Base-by-base conservation (phyloP, 2,113 vertebrate species). In the Thryonomys swinderianus region DNA sequence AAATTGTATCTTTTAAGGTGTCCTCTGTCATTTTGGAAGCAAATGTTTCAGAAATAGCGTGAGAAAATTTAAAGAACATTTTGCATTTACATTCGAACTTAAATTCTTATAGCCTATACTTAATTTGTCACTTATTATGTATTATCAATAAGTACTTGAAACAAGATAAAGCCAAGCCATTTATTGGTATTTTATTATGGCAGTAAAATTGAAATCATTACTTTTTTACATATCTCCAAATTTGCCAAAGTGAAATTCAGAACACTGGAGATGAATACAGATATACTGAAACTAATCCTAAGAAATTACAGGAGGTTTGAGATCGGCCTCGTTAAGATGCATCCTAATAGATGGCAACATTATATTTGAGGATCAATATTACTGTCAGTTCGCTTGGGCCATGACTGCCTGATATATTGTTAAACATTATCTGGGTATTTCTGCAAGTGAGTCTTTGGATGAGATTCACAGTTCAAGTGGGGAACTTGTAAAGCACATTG, bases 221-320 rank as follows among this genome's bases (percentile, higher is more conserved):
- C 3, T 5, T 62, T 85, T 71, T 76, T 73, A 4, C 5, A 66
- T 1, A 12, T 6, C 3, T 57, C 30, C 12, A 57, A 73, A 69
- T 57, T 73, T 83, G 14, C 37, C 61, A 55, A 85, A 34, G n/a
- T 86, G 30, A 78, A 92, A 85, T 86, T 79, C 64, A 92, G 51
- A 89, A 45, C 8, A 69, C 4, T 71, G 5, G n/a, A 94, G 3
- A 40, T 94, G 51, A 27, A 32, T 66, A 73, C 64, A 37, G 27
- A 88, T 76, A 81, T 14, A 76, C 9, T 66, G 0, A 74, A 81
- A 42, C 8, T 67, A 30, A 45, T 37, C n/a, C 30, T 82, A 76
- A 61, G 5, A 18, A 59, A 73, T 67, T 9, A 23, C 14, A 42
- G n/a, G 14, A 5, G 62, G 71, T 62, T 92, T 91, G 57, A 81